Base-by-base conservation (phyloP, 2,113 vertebrate species). In the Cyprinodon tularosa region DNA sequence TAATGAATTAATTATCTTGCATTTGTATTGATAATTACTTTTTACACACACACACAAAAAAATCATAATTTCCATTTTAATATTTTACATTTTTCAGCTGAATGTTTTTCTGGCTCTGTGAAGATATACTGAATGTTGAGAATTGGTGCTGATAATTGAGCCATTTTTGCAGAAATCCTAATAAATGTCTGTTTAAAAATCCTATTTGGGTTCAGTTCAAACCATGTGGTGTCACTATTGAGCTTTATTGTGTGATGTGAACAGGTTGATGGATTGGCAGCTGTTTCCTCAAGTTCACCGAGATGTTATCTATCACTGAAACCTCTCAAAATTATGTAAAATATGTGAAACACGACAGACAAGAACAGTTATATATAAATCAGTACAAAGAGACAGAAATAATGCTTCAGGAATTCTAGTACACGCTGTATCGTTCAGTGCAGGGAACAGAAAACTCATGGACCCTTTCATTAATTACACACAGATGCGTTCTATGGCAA, bases 151-250 rank as follows among this genome's bases (percentile, higher is more conserved):
- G 44, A 11, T 45, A 45, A 11, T 45, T 10, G 44, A 45, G 44
- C 2, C 44, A 45, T 11, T 8, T 29, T 45, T 45, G 12, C 12
- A 45, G 44, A 45, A 45, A 45, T 45, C 44, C 44, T 45, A 57
- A 53, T n/a, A 5, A 57, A 57, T 57, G 50, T 57, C n/a, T n/a
- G 50, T 20, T 20, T 6, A 57, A 57, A 20, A 6, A 57, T 10
- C 7, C 29, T 57, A 4, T 57, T 6, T 9, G 15, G 13, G 7
- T 9, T 3, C 38, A 36, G 39, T 15, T 71, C 9, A 12, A 42
- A 36, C 61, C 69, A 71, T 40, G 37, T 12, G 69, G 22, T 45
- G 69, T 45, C 69, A 71, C 20, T 71, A 6, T 14, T 71, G 22
- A 9, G n/a, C 20, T 57, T 36, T 68, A 57, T 44, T 8, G 15